phyloP scores from a whole-genome alignment of 1,140 invertebrate species.

The Cheumatopsyche charites region DNA sequence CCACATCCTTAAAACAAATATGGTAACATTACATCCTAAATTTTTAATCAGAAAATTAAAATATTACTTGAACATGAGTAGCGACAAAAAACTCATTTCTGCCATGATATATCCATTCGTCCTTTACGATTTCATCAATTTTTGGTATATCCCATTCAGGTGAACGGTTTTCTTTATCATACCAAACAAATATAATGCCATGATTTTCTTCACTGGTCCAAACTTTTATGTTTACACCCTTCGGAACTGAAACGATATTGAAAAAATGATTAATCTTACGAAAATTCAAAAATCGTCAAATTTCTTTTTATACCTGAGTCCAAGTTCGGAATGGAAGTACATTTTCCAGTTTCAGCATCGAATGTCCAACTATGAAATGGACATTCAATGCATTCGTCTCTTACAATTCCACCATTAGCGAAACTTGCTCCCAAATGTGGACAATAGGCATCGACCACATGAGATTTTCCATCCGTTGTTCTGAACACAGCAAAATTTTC shows the following conservation, averaged over 20 bases:
- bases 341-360: constrained; percentile 72
- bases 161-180: constrained; percentile 73
- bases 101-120: constrained; percentile 73
- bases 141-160: constrained; percentile 74
- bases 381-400: constrained; percentile 81
- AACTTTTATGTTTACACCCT: constrained; percentile 65
- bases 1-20: constrained; percentile 77
- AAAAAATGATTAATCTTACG: background rate
- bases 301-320: constrained; percentile 55
- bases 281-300: background rate
- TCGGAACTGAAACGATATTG: constrained; percentile 68
- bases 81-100: constrained; percentile 77
- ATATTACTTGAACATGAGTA: constrained; percentile 71
- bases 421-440: constrained; percentile 89
- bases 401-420: constrained; percentile 75
- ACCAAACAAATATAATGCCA: constrained; percentile 82
- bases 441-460: constrained; percentile 84
- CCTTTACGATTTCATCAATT: constrained; percentile 62
- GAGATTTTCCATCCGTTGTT: constrained; percentile 63
- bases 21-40: background rate
- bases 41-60: constrained; percentile 7
- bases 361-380: constrained; percentile 88
- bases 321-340: constrained; percentile 68
- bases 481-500: constrained; percentile 80
- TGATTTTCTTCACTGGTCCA: constrained; percentile 75